A percentile compares a stretch with the other conserved stretches of the same genome.
These are phyloP conservation scores for Xyliphius kryptos DNA, from an alignment of 2,113 vertebrate species.

Conservation along the genomic window DNA sequence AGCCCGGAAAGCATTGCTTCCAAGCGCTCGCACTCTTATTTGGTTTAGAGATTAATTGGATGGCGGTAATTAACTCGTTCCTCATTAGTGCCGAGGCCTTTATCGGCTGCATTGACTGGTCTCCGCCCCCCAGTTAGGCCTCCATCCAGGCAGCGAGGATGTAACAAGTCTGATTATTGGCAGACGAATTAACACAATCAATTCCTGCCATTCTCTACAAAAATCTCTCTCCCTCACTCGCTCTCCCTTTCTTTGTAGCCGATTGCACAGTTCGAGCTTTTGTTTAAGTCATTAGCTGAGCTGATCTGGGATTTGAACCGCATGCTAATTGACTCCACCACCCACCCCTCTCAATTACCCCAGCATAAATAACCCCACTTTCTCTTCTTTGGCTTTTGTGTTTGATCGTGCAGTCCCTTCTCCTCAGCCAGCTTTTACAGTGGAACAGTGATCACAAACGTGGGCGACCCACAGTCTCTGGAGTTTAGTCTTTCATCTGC, in stretches of 20 bases:
- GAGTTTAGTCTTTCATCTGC: not conserved
- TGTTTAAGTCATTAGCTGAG: conserved; percentile 51
- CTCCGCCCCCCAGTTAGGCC: conserved; percentile 63
- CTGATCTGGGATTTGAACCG: conserved; percentile 44
- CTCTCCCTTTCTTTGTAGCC: conserved; percentile 18
- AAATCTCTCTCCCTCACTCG: conserved; percentile 54
- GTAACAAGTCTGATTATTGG: conserved; percentile 70
- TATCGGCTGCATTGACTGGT: conserved; percentile 64
- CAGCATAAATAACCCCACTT: conserved; percentile 40
- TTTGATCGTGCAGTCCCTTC: conserved; percentile 22
- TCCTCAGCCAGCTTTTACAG: conserved; percentile 25
- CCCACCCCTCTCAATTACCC: conserved; percentile 40
- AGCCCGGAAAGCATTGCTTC: not conserved
- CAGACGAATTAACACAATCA: conserved; percentile 68
- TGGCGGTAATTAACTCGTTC: conserved; percentile 44
- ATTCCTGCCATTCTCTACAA: conserved; percentile 60
- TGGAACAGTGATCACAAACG: conserved; percentile 15
- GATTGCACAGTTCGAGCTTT: conserved; percentile 34
- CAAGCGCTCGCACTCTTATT: not conserved
- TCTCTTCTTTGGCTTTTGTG: conserved; percentile 20
- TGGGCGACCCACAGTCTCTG: not conserved
- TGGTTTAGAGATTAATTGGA: conserved; percentile 37
- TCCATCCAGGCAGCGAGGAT: conserved; percentile 62
- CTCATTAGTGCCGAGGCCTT: conserved; percentile 44
- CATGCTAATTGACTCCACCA: conserved; percentile 42